Conservation (phyloP, 1,140 invertebrate genomes). For the Zophobas atratus region DNA sequence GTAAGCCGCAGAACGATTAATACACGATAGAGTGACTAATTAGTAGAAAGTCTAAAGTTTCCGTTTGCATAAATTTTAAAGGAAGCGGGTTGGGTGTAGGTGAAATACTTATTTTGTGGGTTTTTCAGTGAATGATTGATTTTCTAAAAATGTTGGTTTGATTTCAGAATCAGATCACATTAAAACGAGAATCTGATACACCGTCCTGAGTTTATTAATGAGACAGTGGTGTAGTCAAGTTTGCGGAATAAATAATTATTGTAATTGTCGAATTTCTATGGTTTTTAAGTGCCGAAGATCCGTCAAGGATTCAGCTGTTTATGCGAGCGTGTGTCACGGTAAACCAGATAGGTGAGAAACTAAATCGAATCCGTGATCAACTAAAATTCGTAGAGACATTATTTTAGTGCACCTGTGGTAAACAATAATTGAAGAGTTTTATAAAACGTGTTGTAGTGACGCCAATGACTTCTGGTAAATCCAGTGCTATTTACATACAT, state of each 20-base stretch:
- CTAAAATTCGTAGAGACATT: constrained; percentile 20
- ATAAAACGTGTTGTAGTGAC: constrained; percentile 48
- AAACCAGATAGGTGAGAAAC: constrained; percentile 32
- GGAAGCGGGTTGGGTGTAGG: constrained; percentile 10
- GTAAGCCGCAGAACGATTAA: constrained; percentile 24
- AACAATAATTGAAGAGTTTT: constrained; percentile 43
- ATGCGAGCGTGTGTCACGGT: constrained; percentile 41
- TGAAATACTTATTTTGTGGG: constrained; percentile 26
- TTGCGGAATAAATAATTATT: constrained; percentile 29
- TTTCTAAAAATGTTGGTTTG: not conserved
- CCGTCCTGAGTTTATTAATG: constrained; percentile 32
- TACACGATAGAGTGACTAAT: constrained; percentile 35
- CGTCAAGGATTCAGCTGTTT: constrained; percentile 33
- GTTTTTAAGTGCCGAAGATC: constrained; percentile 27
- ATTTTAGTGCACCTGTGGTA: constrained; percentile 27
- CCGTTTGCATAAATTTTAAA: constrained; percentile 18
- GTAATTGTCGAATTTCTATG: constrained; percentile 26
- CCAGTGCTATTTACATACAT: constrained; percentile 48
- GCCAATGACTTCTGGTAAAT: constrained; percentile 50
- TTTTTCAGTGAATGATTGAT: constrained; percentile 10
- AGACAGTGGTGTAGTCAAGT: constrained; percentile 41
- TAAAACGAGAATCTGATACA: constrained; percentile 9
- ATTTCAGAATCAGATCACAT: not conserved
- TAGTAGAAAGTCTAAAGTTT: constrained; percentile 36
- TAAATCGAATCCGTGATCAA: constrained; percentile 36